Evolutionary conservation across 2,888 invertebrate species (phyloP).

Genomic region (Oxyteleia sp.): DNA sequence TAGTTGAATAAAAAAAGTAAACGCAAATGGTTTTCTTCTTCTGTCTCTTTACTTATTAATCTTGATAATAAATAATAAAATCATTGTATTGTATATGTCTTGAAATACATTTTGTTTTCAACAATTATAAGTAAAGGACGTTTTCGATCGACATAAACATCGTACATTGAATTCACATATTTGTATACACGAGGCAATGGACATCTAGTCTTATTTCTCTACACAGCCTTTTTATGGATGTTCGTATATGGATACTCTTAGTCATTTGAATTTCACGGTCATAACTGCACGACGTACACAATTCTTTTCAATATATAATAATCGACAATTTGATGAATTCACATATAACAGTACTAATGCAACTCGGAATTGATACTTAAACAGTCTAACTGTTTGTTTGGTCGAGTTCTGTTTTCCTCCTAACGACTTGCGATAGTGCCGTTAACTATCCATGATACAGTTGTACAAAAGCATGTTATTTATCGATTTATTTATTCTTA

Average conservation of each 20-base stretch:
- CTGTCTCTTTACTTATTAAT: not conserved
- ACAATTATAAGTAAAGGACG: not conserved
- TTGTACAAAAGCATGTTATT: too few relatives aligned
- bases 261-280: constrained; percentile 52
- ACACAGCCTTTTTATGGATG: constrained; percentile 60
- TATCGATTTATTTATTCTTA: too few relatives aligned
- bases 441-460: too few relatives aligned
- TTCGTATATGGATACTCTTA: constrained; percentile 43
- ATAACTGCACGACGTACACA: constrained; percentile 10
- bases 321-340: constrained; percentile 12
- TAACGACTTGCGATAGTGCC: not conserved
- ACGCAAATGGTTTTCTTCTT: not conserved
- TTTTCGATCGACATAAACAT: constrained; percentile 4
- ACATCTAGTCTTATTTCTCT: constrained; percentile 67
- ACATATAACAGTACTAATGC: not conserved
- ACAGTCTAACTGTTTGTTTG: not conserved
- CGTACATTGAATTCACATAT: constrained; percentile 16
- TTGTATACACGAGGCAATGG: constrained; percentile 32
- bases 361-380: not conserved
- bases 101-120: constrained; percentile 6
- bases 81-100: not conserved
- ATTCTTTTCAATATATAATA: not conserved
- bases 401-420: not conserved
- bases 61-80: constrained; percentile 6
- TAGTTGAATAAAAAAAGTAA: too few relatives aligned